These are phyloP conservation scores for Caenorhabditis inopinata DNA, from an alignment of 1,140 invertebrate genomes.

Conservation along the genomic window DNA sequence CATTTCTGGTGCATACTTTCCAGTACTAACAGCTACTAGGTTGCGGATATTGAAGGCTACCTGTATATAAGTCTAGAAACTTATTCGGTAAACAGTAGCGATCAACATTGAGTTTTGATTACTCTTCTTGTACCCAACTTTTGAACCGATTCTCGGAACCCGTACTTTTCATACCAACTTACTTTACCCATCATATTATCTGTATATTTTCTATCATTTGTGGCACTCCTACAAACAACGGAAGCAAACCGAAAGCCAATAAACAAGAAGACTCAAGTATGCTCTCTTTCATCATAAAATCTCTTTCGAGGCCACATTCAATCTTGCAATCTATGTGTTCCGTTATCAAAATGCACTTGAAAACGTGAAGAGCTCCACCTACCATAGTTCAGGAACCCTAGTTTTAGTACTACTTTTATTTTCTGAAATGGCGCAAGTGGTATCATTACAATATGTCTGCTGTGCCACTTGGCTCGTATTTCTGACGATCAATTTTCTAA, in stretches of 20 bases:
- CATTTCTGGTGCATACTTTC: too few relatives aligned
- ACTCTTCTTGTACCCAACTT: too few relatives aligned
- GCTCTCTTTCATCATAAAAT: not conserved
- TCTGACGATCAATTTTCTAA: not conserved
- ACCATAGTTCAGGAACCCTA: not conserved
- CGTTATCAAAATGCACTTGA: not conserved
- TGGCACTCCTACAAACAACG: not conserved
- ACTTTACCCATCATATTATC: not conserved
- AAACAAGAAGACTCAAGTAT: slow-evolving; percentile 28
- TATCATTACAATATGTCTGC: not conserved
- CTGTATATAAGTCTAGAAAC: too few relatives aligned
- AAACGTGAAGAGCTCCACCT: not conserved
- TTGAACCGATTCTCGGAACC: not conserved
- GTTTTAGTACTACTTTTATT: too few relatives aligned
- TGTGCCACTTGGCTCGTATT: not conserved
- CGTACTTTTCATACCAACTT: not conserved
- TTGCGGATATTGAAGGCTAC: too few relatives aligned
- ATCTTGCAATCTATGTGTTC: not conserved
- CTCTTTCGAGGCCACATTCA: not conserved
- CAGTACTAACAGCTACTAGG: too few relatives aligned
- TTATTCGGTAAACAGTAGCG: too few relatives aligned
- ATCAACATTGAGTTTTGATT: too few relatives aligned
- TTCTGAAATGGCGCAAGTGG: not conserved
- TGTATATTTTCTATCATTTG: not conserved
- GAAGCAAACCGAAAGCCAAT: not conserved